Conservation (phyloP, 2,113 vertebrate genomes). For the Gila orcuttii region DNA sequence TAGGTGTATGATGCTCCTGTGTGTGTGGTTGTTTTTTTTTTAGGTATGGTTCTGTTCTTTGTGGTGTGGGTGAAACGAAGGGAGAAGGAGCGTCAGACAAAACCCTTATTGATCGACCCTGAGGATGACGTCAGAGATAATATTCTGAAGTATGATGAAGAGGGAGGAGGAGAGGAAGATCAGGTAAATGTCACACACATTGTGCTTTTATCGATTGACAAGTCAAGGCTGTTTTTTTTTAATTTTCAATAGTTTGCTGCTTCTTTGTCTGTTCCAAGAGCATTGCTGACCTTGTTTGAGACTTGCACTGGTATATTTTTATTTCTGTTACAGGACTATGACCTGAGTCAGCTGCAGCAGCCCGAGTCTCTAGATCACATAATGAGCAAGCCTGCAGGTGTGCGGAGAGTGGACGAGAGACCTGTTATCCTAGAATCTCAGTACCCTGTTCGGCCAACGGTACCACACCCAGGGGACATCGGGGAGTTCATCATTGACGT, state of each 20-base stretch:
- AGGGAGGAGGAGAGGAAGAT: slow-evolving; percentile 96
- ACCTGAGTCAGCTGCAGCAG: slow-evolving; percentile 95
- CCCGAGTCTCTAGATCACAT: slow-evolving; percentile 93
- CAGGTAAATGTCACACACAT: slow-evolving; percentile 78
- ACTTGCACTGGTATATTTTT: neutral
- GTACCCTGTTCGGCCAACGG: slow-evolving; percentile 89
- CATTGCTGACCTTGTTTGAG: slow-evolving; percentile 20
- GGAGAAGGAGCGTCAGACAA: slow-evolving; percentile 92
- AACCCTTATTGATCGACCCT: slow-evolving; percentile 94
- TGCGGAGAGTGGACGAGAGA: slow-evolving; percentile 93
- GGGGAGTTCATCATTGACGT: slow-evolving; percentile 98
- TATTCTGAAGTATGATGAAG: slow-evolving; percentile 95
- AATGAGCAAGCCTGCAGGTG: slow-evolving; percentile 87
- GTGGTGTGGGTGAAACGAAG: slow-evolving; percentile 93
- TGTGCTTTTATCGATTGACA: neutral
- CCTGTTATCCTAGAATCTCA: slow-evolving; percentile 93
- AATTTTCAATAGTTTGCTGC: slow-evolving; percentile 5
- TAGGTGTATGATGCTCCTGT: neutral
- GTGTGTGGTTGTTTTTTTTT: neutral
- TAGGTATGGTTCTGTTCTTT: slow-evolving; percentile 93
- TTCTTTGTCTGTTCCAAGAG: neutral
- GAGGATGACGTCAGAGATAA: slow-evolving; percentile 97
- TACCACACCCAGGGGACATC: slow-evolving; percentile 96
- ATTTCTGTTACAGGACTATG: slow-evolving; percentile 73
- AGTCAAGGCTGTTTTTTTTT: neutral